These are phyloP conservation scores for Scolopax rusticola DNA, from an alignment of 2,797 vertebrate genomes.

Conservation along the genomic window DNA sequence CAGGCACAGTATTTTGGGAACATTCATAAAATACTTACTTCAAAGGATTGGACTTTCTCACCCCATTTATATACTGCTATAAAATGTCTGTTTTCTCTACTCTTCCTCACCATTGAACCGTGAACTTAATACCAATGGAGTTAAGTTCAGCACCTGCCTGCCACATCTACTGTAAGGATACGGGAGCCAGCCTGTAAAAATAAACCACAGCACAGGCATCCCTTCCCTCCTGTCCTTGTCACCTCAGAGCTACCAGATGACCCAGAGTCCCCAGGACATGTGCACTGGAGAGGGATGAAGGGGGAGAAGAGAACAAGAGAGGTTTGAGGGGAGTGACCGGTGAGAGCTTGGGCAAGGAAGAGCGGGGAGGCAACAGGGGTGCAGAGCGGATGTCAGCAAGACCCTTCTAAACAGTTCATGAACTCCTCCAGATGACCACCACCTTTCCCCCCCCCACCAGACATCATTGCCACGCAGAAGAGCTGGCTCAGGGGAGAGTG, in stretches of 20 bases:
- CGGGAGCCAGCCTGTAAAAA: neutral
- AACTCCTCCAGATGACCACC: neutral
- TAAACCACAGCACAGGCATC: neutral
- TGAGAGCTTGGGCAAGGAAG: neutral
- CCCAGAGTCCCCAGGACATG: neutral
- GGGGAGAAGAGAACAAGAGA: neutral
- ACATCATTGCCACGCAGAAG: neutral
- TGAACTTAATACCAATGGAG: neutral
- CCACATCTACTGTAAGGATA: neutral
- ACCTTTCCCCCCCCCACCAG: neutral
- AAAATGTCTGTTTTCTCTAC: neutral
- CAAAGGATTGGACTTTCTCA: neutral
- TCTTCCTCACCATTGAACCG: neutral
- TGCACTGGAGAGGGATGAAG: neutral
- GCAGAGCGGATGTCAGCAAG: neutral
- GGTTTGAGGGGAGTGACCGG: neutral
- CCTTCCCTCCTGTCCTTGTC: neutral
- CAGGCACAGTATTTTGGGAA: neutral
- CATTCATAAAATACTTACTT: neutral
- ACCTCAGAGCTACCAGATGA: neutral
- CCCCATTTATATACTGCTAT: neutral
- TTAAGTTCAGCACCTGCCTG: neutral
- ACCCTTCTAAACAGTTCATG: neutral
- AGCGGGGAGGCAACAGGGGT: fast-evolving
- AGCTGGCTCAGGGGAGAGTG: neutral